Base-by-base conservation (phyloP, 2,113 vertebrate species). In the Coryphaenoides rupestris region DNA sequence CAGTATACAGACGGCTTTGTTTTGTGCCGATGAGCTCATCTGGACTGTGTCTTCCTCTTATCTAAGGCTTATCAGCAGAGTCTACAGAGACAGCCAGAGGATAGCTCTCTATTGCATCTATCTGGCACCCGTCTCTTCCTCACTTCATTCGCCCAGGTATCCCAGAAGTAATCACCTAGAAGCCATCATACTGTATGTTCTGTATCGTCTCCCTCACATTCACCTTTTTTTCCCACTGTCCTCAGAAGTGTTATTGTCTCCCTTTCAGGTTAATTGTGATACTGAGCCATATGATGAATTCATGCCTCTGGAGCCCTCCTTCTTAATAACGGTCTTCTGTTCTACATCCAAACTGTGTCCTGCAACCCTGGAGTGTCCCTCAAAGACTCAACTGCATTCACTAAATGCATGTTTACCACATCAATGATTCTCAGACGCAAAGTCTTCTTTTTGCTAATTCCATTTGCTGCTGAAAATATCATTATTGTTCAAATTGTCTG, bases 91-190 rank as follows among this genome's bases (percentile, higher is more conserved):
- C 19, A 60, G 21, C 69, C 70, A 1, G 52, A 3, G 47, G 90
- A 91, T 68, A 81, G 81, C 0, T 89, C 89, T 47, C 56, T 92
- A 19, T 86, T 74, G 45, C 88, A 86, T 47, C 50, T 89, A 14
- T 84, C 87, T 58, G 65, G 84, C 75, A 75, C 62, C 62, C 83
- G 21, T 15, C 77, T 92, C 49, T 88, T 92, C 69, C 79, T 91
- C 62, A 75, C 73, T 22, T 83, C 89, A 21, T 92, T 89, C 65
- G 81, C 84, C 63, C 86, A 89, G 89, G 91, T 92, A n/a, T n/a
- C n/a, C n/a, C n/a, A n/a, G n/a, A n/a, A n/a, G n/a, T n/a, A n/a
- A n/a, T n/a, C n/a, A n/a, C n/a, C n/a, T n/a, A 82, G 54, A 53
- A 33, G 13, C 33, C 33, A 40, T 40, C 2, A 3, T 40, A 1